phyloP scores from a whole-genome alignment of 2,888 invertebrate species.

The Dexiosoma caninum region DNA sequence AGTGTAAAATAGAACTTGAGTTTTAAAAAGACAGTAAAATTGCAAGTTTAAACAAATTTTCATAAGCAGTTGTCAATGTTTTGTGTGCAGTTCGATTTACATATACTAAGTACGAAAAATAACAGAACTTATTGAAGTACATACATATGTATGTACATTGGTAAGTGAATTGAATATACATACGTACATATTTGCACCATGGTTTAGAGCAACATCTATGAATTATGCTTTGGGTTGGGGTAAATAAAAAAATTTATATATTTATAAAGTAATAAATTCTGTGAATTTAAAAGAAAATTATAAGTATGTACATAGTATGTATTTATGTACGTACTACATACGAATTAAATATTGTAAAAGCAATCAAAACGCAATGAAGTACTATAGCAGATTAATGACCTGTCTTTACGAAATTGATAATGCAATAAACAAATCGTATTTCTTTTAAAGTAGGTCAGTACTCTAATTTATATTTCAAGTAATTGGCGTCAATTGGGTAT shows the following conservation, averaged over 20 bases:
- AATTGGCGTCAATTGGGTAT: slow-evolving; percentile 42
- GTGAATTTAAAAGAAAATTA: too few species aligned
- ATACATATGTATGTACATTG: background rate
- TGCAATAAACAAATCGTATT: slow-evolving; percentile 43
- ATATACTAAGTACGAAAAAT: slow-evolving; percentile 1
- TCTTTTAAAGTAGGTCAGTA: slow-evolving; percentile 53
- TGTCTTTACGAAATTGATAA: slow-evolving; percentile 56
- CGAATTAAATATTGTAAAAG: background rate
- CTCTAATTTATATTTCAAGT: background rate
- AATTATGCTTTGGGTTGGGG: background rate
- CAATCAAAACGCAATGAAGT: background rate
- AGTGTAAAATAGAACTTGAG: background rate
- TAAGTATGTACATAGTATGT: too few species aligned
- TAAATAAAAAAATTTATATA: background rate
- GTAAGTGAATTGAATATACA: slow-evolving; percentile 14
- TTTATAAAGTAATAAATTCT: background rate
- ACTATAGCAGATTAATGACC: slow-evolving; percentile 51
- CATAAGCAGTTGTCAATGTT: slow-evolving; percentile 13
- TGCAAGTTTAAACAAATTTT: background rate
- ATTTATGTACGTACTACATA: too few species aligned
- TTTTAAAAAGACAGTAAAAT: background rate
- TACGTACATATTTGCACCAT: too few species aligned
- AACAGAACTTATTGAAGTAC: background rate
- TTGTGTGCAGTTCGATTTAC: background rate
- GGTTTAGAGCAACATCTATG: background rate